Base-by-base conservation (phyloP, 2,888 invertebrate species). In the Scaptomyza cyrtandrae region DNA sequence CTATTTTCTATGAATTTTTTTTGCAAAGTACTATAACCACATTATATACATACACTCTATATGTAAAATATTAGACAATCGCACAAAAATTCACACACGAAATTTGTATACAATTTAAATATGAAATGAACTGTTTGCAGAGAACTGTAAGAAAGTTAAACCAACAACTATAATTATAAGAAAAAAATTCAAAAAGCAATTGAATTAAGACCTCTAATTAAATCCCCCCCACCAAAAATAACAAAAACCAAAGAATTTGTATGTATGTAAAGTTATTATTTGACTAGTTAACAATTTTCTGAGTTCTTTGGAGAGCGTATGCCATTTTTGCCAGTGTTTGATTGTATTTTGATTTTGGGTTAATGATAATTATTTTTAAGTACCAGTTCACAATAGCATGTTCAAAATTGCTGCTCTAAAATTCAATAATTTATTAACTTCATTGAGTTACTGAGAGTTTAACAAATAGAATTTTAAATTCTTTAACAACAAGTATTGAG, bases 41-140 rank as follows among this genome's bases (percentile, higher is more conserved):
- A 81, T 78, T 80, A 80, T 80, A 83, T 87, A 83, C 80, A 85
- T 85, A 86, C 86, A 86, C 84, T 56, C 84, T 56, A 62, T 63
- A 71, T 63, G 59, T 44, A 31, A 69, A 73, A 70, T 67, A 62
- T 68, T 62, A 77, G 71, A 85, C 71, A 82, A 75, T 52, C 81
- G 85, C 85, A 86, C 85, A 70, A 76, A 63, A 81, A 78, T 79
- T 75, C 67, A 81, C 80, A 80, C 78, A 79, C 65, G 19, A 71
- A 76, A 77, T 76, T 75, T 59, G 49, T 60, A 57, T 33, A 62
- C 27, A 62, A 63, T 27, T 27, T 43, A 37, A 48, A 62, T 45
- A 66, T 58, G 52, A 78, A 75, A 69, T 80, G 63, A 75, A 75
- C 65, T 66, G 66, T 68, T 68, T 60, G 45, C 55, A 46, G 60